Evolutionary conservation across 2,113 vertebrate genomes (phyloP).

Genomic region (Laticauda colubrina): DNA sequence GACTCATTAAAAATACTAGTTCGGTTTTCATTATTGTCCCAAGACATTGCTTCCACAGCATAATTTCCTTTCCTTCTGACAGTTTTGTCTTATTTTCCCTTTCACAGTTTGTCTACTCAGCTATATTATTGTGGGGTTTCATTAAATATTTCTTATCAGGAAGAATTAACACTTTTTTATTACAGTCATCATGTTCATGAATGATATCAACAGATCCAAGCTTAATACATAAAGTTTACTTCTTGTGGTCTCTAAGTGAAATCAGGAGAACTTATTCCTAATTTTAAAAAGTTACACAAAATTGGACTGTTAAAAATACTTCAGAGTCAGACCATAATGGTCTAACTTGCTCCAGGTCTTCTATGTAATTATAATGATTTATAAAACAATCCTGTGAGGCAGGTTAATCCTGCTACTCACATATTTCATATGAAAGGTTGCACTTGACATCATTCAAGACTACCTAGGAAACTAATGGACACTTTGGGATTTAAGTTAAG

Average conservation of each 20-base stretch:
- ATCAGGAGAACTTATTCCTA: neutral
- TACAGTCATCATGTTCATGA: neutral
- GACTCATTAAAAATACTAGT: neutral
- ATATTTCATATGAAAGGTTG: neutral
- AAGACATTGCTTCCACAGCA: neutral
- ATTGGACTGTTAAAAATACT: neutral
- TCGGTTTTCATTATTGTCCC: neutral
- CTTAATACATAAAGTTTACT: neutral
- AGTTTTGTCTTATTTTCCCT: conserved; percentile 28
- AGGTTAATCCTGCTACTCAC: conserved; percentile 12
- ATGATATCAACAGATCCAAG: neutral
- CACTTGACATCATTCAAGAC: conserved; percentile 17
- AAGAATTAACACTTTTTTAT: neutral
- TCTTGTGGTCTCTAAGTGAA: neutral
- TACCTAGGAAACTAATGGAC: conserved; percentile 32
- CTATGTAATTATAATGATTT: conserved; percentile 24
- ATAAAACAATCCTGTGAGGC: conserved; percentile 22
- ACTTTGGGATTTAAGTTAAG: conserved; percentile 23
- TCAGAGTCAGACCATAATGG: neutral
- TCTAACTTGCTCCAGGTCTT: neutral
- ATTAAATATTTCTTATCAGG: conserved; percentile 5
- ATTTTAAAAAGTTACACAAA: neutral
- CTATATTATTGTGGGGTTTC: neutral
- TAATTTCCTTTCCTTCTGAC: conserved; percentile 40
- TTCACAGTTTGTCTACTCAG: conserved; percentile 3